Base-by-base conservation (phyloP, 2,797 vertebrate species). In the Vireo griseus region DNA sequence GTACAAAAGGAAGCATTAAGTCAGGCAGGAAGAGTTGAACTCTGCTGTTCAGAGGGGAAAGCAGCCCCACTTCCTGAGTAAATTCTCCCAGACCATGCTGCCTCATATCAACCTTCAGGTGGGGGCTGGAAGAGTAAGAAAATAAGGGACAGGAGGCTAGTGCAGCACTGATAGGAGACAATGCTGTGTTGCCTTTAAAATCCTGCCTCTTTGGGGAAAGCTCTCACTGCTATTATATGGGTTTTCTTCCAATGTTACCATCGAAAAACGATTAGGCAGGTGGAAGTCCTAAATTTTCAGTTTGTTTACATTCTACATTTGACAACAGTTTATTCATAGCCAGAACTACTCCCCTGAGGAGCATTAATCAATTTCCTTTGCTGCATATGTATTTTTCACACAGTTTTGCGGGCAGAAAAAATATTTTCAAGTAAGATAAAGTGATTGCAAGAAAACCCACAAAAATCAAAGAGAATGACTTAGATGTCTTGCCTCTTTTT, bases 301-400 rank as follows among this genome's bases (percentile, higher is more conserved):
- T 94, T 87, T 87, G 61, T 80, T 94, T 90, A 69, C n/a, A 33
- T 71, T 67, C 61, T 79, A 13, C 20, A 8, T 81, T 71, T 91
- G 57, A 68, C 61, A 92, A 61, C 2, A 4, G 44, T 82, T 82
- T 90, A 44, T 42, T 93, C 47, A 35, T 28, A 93, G 58, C 48
- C 44, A 52, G 25, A 77, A 90, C 15, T 21, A 54, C 25, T 86
- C 62, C 76, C 69, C 21, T 48, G 79, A 83, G 62, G 11, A 57
- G 18, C 18, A 81, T 47, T 77, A 61, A 90, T 83, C 79, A 51
- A 22, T 83, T 86, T 80, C 42, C 50, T 55, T 86, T 42, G 14
- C 75, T 90, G 31, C 29, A 61, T 11, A 82, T 26, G 22, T 54
- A 77, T 77, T 82, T 92, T 83, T 68, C 65, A 91, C 29, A 71